phyloP scores from a whole-genome alignment of 2,797 vertebrate genomes.

The Odontamblyopus rebecca region DNA sequence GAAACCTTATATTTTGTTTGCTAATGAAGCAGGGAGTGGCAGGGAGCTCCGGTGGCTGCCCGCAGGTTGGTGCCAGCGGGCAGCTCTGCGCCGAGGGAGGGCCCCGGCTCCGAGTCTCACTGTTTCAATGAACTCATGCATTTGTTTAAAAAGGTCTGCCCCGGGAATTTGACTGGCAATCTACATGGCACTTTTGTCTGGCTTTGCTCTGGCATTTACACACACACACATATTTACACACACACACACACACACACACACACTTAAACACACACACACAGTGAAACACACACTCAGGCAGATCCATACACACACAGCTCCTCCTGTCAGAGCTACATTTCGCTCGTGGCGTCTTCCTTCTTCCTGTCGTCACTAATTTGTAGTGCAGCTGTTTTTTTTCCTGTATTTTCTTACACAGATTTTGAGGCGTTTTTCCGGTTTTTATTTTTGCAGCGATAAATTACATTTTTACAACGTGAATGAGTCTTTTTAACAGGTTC shows the following conservation, averaged over 20 bases:
- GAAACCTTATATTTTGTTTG: conserved; percentile 99
- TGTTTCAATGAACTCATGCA: conserved; percentile 33
- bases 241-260: conserved; percentile 1
- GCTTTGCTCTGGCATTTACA: neutral
- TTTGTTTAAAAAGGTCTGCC: conserved; percentile 25
- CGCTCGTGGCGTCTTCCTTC: too few relatives aligned
- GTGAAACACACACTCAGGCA: too few relatives aligned
- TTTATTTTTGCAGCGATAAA: too few relatives aligned
- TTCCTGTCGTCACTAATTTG: too few relatives aligned
- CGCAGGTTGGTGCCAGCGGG: conserved; percentile 75
- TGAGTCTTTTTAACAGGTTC: too few relatives aligned
- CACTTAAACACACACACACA: neutral
- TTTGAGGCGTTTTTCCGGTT: too few relatives aligned
- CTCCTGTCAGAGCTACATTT: too few relatives aligned
- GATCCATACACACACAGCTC: neutral
- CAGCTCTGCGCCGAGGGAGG: conserved; percentile 66
- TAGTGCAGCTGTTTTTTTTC: too few relatives aligned
- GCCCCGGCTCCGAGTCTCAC: conserved; percentile 26
- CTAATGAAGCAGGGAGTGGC: conserved; percentile 98
- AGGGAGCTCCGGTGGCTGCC: conserved; percentile 79
- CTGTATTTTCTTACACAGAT: too few relatives aligned
- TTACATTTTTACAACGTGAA: too few relatives aligned
- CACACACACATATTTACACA: neutral
- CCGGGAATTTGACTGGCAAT: neutral
- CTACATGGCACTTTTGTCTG: neutral